Conservation (phyloP, 2,888 invertebrate genomes). For the Rotaria sp. region DNA sequence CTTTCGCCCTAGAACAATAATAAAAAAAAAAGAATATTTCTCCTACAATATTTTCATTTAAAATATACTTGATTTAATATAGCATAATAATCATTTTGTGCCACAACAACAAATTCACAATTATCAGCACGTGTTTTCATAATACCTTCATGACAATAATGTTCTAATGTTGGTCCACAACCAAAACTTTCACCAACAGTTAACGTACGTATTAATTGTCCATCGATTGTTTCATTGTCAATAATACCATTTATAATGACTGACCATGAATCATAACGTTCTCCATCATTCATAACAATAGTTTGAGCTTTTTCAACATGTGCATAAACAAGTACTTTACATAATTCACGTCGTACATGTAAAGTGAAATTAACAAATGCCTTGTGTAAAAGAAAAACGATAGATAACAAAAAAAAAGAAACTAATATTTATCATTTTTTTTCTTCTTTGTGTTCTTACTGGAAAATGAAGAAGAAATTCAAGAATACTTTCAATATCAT, state of each 20-base stretch:
- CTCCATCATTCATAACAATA: conserved; percentile 94
- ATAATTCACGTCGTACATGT: conserved; percentile 82
- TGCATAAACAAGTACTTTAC: conserved; percentile 85
- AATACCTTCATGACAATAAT: conserved; percentile 83
- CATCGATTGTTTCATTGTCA: conserved; percentile 58
- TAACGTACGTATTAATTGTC: conserved; percentile 4
- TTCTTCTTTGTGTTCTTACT: conserved; percentile 46
- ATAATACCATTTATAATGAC: conserved; percentile 95
- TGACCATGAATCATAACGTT: conserved; percentile 97
- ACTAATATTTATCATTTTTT: neutral
- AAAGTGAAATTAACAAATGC: conserved; percentile 95
- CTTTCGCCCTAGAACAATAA: conserved; percentile 30
- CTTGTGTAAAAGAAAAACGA: too few species aligned
- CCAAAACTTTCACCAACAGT: conserved; percentile 69
- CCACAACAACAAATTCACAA: conserved; percentile 97
- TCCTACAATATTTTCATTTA: too few species aligned
- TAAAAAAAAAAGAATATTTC: too few species aligned
- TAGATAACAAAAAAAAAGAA: neutral
- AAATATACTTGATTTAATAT: conserved; percentile 59
- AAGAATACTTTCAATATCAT: conserved; percentile 85
- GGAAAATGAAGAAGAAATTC: conserved; percentile 91
- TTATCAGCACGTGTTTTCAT: conserved; percentile 94
- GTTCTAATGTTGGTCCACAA: conserved; percentile 87
- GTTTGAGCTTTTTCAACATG: conserved; percentile 94
- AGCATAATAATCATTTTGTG: conserved; percentile 87